Percentiles rank a stretch among this genome's conserved stretches.
These are phyloP conservation scores for Rotaria magnacalcarata DNA, from an alignment of 2,888 invertebrate species.

Conservation along the genomic window DNA sequence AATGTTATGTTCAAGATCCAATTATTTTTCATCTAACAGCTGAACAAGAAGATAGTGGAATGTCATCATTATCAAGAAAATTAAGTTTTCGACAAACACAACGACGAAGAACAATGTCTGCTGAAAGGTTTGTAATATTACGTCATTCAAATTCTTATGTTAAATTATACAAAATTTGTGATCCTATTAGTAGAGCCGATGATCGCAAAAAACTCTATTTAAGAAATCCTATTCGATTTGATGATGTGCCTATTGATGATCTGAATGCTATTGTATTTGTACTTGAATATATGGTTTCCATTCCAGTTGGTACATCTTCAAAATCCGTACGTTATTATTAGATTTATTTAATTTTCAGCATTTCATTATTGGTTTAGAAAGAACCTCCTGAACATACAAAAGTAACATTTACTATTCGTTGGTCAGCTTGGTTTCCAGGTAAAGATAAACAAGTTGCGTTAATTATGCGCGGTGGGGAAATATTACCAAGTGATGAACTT, in stretches of 20 bases:
- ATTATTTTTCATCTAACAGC: slow-evolving; percentile 56
- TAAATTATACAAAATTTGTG: not conserved
- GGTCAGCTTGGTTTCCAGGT: slow-evolving; percentile 60
- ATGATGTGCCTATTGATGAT: slow-evolving; percentile 28
- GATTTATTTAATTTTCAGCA: not conserved
- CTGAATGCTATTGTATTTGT: slow-evolving; percentile 53
- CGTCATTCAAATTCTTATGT: not conserved
- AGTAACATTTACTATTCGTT: slow-evolving; percentile 53
- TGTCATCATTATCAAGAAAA: slow-evolving; percentile 39
- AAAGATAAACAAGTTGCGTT: slow-evolving; percentile 34
- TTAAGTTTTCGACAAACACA: slow-evolving; percentile 31
- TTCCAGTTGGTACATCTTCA: slow-evolving; percentile 51
- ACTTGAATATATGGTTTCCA: slow-evolving; percentile 56
- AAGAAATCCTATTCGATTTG: slow-evolving; percentile 7
- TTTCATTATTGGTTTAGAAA: not conserved
- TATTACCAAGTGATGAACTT: slow-evolving; percentile 11
- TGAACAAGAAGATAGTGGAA: slow-evolving; percentile 45
- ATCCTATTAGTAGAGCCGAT: not conserved
- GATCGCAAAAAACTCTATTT: not conserved
- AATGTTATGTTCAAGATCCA: slow-evolving; percentile 60
- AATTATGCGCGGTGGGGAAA: not conserved
- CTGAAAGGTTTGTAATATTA: slow-evolving; percentile 5
- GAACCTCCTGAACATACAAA: not conserved
- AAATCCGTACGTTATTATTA: not conserved
- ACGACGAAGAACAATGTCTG: slow-evolving; percentile 17